Evolutionary conservation across 2,113 vertebrate species (phyloP).

Genomic region (Cynoglossus semilaevis): DNA sequence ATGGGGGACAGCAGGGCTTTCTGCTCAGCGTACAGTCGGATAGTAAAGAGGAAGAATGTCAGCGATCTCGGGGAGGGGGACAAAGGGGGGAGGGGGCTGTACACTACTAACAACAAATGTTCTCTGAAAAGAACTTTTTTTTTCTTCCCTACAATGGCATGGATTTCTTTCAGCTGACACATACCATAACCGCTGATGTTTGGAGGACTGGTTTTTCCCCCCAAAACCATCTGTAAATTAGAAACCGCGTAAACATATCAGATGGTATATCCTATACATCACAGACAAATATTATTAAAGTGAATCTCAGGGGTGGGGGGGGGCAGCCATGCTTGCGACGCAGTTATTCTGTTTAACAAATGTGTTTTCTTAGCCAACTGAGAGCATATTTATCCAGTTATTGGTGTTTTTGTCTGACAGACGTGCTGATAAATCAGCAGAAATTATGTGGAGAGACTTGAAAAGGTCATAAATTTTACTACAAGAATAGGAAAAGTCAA

Average conservation of each 20-base stretch:
- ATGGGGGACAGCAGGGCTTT: conserved; percentile 24
- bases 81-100: background rate
- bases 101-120: background rate
- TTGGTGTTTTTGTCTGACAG: background rate
- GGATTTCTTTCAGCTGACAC: background rate
- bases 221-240: conserved; percentile 7
- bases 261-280: background rate
- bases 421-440: background rate
- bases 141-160: background rate
- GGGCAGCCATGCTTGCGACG: background rate
- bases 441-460: background rate
- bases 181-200: background rate
- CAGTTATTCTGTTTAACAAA: background rate
- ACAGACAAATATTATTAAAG: background rate
- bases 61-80: background rate
- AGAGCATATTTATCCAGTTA: background rate
- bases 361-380: background rate
- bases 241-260: conserved; percentile 1
- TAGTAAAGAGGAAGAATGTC: conserved; percentile 39
- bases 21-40: conserved; percentile 23
- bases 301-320: background rate
- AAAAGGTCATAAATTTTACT: background rate
- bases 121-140: background rate
- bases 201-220: background rate
- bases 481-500: background rate